Evolutionary conservation across 2,888 invertebrate species (phyloP), one percentile per base, ranked within the genome.

Genomic region (Platycnemis pennipes): DNA sequence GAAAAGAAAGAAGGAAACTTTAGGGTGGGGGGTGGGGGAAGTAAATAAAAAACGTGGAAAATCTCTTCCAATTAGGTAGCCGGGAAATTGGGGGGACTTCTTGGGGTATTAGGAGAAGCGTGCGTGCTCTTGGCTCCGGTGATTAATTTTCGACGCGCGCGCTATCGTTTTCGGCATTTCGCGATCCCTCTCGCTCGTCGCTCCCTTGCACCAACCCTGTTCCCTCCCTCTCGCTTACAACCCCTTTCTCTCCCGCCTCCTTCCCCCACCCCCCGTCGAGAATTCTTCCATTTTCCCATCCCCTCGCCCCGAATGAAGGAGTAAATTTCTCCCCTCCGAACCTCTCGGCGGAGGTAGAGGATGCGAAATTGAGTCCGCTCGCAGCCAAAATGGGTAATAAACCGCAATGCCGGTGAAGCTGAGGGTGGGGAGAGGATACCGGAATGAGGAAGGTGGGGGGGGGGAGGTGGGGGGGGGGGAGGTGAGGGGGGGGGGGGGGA

Each of bases 61-160:
- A 77, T 77, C 77, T 31, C 11, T 37, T 77, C 13, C 77, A 77
- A 77, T 77, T 77, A 77, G 77, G 31, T 4, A 37, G 77, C 4
- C 63, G 22, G n/a, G 63, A 63, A 8, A 63, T 26, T n/a, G 63
- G 63, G 63, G 63, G n/a, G 63, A 5, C 26, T 49, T 19, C 22
- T 63, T 16, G 11, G 77, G 13, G 37, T 5, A 4, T n/a, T 22
- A 63, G 63, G 22, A 63, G 63, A 3, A 16, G 13, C 77, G 37
- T 77, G 37, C 77, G 77, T 77, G 77, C 77, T 77, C 31, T 13
- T 77, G 77, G 77, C 77, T 77, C 11, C 26, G 77, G 77, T 77
- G 77, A 77, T 77, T 77, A 77, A 77, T 77, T 77, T 26, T 37
- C 31, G 77, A 37, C 77, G 77, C 77, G 77, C 22, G 77, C 77